phyloP scores from a whole-genome alignment of 2,797 vertebrate species.

The Lacerta agilis region DNA sequence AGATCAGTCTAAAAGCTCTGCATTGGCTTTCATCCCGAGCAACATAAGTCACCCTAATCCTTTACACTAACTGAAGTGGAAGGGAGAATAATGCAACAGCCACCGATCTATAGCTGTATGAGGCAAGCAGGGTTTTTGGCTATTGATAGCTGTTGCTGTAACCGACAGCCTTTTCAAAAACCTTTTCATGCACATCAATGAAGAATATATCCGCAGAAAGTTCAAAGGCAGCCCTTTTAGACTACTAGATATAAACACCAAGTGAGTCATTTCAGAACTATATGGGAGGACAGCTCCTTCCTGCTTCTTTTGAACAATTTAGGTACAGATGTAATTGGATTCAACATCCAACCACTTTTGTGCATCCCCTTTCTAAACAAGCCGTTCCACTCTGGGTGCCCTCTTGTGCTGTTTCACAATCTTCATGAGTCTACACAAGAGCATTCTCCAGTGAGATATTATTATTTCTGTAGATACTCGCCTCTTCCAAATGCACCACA shows the following conservation, averaged over 20 bases:
- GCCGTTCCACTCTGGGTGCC: conserved; percentile 12
- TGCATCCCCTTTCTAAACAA: conserved; percentile 18
- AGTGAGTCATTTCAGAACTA: conserved; percentile 9
- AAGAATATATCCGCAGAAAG: conserved; percentile 21
- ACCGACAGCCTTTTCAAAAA: conserved; percentile 35
- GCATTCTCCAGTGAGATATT: not conserved
- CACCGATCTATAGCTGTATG: not conserved
- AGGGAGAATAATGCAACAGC: conserved; percentile 21
- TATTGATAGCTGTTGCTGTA: conserved; percentile 36
- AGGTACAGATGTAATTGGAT: conserved; percentile 16
- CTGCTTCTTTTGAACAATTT: conserved; percentile 21
- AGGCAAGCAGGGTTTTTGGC: conserved; percentile 12
- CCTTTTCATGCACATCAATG: conserved; percentile 5
- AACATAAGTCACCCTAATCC: conserved; percentile 16
- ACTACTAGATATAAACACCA: accelerated
- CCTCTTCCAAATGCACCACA: conserved; percentile 11
- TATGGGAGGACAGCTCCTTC: not conserved
- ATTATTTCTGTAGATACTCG: not conserved
- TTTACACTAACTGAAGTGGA: not conserved
- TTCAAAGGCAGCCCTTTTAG: conserved; percentile 39
- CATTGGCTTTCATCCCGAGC: conserved; percentile 21
- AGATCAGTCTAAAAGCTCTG: not conserved
- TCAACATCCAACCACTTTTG: conserved; percentile 21
- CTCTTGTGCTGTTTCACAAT: not conserved
- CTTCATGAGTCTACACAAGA: not conserved